A percentile compares a stretch with the other conserved stretches of the same genome.
Conservation (phyloP, 2,888 invertebrate genomes). For the Heliconius cydno region DNA sequence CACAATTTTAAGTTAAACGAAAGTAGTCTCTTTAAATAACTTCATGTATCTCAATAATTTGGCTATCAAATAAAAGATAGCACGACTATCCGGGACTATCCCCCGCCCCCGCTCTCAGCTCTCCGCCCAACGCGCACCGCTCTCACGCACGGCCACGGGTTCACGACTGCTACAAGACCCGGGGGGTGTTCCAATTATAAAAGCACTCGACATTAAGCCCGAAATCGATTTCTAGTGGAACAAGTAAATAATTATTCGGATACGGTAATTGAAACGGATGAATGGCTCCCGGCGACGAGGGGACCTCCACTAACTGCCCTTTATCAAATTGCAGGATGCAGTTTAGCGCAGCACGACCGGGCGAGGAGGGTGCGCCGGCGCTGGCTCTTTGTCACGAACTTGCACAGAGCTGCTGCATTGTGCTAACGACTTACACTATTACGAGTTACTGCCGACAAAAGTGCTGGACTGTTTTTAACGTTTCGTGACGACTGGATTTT, state of each 20-base stretch:
- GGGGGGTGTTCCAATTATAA: conserved; percentile 39
- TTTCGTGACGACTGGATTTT: conserved; percentile 24
- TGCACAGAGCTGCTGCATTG: conserved; percentile 25
- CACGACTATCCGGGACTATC: conserved; percentile 31
- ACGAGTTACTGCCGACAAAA: conserved; percentile 27
- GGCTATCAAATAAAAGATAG: conserved; percentile 1
- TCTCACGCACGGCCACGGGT: conserved; percentile 13
- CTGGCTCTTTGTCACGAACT: conserved; percentile 30
- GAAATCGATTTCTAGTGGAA: conserved; percentile 46
- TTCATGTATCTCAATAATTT: conserved; percentile 21
- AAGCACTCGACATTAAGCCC: conserved; percentile 44
- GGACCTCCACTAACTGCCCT: conserved; percentile 39
- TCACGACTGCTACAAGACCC: conserved; percentile 33
- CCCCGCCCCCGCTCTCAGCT: neutral
- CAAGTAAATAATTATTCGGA: conserved; percentile 49
- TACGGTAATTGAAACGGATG: conserved; percentile 48
- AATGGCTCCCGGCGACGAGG: conserved; percentile 41
- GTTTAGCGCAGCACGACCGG: conserved; percentile 31
- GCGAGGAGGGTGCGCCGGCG: conserved; percentile 31
- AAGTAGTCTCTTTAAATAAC: conserved; percentile 13
- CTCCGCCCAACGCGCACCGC: neutral
- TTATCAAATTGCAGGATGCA: conserved; percentile 46
- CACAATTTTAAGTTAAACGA: neutral
- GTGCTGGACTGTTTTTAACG: conserved; percentile 22
- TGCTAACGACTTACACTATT: conserved; percentile 25